Evolutionary conservation across 35 echinoderm and acorn worm species (phyloP).

Genomic region (Patiria miniata): DNA sequence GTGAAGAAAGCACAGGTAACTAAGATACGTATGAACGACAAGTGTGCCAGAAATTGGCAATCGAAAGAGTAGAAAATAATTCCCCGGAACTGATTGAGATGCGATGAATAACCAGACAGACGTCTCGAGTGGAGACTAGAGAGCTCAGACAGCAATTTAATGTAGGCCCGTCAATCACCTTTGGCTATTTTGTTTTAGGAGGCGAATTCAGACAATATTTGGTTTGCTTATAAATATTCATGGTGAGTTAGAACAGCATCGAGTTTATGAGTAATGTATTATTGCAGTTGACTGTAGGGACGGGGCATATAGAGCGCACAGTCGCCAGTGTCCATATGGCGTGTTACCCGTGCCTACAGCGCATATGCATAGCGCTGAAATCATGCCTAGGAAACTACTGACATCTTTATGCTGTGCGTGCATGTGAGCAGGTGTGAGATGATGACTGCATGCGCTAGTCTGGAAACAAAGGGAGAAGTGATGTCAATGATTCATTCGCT

Average conservation of each 20-base stretch:
- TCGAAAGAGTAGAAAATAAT: too few relatives aligned
- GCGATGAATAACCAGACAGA: background rate
- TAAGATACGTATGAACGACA: too few relatives aligned
- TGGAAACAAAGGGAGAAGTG: background rate
- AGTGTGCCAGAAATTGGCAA: too few relatives aligned
- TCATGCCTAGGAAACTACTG: background rate
- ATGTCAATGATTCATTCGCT: slow-evolving; percentile 17
- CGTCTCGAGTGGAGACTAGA: background rate
- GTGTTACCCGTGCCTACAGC: too few relatives aligned
- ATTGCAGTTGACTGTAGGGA: background rate
- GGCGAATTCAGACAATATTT: slow-evolving; percentile 10
- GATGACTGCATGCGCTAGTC: background rate
- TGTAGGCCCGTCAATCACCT: background rate
- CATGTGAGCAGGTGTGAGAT: background rate
- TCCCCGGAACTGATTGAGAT: background rate
- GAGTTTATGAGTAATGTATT: slow-evolving; percentile 26
- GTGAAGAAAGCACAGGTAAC: too few relatives aligned
- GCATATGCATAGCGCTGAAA: background rate
- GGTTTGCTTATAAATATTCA: background rate
- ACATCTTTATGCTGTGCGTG: slow-evolving; percentile 2
- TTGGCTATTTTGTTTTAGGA: slow-evolving; percentile 6
- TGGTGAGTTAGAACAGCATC: background rate
- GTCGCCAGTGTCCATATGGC: background rate
- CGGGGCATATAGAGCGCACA: background rate
- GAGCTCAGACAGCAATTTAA: background rate